Percentiles rank a stretch among this genome's conserved stretches.
phyloP scores from a whole-genome alignment of 2,797 vertebrate species.

The Pteronotus mesoamericanus region DNA sequence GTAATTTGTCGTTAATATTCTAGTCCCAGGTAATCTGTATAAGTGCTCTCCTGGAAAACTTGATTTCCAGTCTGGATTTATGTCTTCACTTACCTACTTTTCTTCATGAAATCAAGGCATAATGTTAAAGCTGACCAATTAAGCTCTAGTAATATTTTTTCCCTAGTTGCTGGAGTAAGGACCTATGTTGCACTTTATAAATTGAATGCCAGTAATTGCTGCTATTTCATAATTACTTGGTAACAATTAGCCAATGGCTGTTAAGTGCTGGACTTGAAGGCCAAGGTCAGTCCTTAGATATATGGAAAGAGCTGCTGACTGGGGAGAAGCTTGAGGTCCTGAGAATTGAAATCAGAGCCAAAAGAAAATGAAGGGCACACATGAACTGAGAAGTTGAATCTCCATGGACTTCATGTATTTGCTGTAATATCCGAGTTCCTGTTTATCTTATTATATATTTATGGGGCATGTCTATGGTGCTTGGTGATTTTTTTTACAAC shows the following conservation, averaged over 20 bases:
- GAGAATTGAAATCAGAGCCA: neutral
- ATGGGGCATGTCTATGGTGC: neutral
- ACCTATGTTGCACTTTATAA: neutral
- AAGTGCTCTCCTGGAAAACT: neutral
- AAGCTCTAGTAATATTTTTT: neutral
- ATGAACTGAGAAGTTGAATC: neutral
- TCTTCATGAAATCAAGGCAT: neutral
- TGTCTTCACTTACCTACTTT: neutral
- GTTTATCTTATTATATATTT: slow-evolving; percentile 57
- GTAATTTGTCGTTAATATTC: neutral
- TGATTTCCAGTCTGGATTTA: neutral
- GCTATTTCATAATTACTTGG: neutral
- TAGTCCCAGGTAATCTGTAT: neutral
- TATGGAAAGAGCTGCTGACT: neutral
- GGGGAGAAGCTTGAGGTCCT: neutral
- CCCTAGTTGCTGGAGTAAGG: neutral
- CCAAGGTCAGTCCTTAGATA: neutral
- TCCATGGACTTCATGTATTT: neutral
- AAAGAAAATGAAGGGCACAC: neutral
- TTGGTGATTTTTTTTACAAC: neutral
- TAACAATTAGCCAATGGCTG: neutral
- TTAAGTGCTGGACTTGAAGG: neutral
- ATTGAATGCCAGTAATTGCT: neutral
- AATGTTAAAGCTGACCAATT: neutral
- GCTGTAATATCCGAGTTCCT: slow-evolving; percentile 13